phyloP scores from a whole-genome alignment of 2,113 vertebrate species.

The Phrynosoma blainvillii region DNA sequence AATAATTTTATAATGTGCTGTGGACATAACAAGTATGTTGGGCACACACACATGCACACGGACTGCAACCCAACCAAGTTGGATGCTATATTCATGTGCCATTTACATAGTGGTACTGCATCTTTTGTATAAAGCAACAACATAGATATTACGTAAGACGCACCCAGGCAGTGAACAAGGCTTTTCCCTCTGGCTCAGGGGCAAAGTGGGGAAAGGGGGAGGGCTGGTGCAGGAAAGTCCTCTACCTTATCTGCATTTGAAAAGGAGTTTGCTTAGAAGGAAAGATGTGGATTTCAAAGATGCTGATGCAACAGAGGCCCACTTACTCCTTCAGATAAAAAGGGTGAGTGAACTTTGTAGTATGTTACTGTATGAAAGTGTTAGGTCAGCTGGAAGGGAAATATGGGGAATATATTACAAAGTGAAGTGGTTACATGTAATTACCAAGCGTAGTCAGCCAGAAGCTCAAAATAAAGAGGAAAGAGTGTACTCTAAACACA shows the following conservation, averaged over 20 bases:
- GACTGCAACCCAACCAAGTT: neutral
- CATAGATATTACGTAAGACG: conserved; percentile 32
- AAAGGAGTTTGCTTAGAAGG: conserved; percentile 65
- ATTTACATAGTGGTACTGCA: rapidly evolving
- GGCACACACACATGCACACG: neutral
- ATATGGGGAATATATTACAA: conserved; percentile 59
- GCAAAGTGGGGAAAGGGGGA: neutral
- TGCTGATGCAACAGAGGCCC: conserved; percentile 47
- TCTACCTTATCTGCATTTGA: conserved; percentile 64
- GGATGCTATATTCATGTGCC: neutral
- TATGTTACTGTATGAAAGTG: conserved; percentile 66
- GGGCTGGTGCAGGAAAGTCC: conserved; percentile 15
- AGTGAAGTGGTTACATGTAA: conserved; percentile 65
- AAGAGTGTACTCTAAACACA: conserved; percentile 51
- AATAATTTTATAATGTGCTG: neutral
- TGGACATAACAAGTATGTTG: neutral
- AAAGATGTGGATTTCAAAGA: conserved; percentile 50
- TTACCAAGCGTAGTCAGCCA: conserved; percentile 52
- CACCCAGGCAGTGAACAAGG: conserved; percentile 29
- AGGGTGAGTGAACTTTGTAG: conserved; percentile 60
- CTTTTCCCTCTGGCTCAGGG: conserved; percentile 34
- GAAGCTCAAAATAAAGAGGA: conserved; percentile 57
- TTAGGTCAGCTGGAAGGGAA: conserved; percentile 66
- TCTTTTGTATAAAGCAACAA: conserved; percentile 41
- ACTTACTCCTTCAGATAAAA: conserved; percentile 59